These are phyloP conservation scores for Hemicentrotus pulcherrimus DNA, from an alignment of 35 echinoderm and acorn worm genomes.

Conservation along the genomic window DNA sequence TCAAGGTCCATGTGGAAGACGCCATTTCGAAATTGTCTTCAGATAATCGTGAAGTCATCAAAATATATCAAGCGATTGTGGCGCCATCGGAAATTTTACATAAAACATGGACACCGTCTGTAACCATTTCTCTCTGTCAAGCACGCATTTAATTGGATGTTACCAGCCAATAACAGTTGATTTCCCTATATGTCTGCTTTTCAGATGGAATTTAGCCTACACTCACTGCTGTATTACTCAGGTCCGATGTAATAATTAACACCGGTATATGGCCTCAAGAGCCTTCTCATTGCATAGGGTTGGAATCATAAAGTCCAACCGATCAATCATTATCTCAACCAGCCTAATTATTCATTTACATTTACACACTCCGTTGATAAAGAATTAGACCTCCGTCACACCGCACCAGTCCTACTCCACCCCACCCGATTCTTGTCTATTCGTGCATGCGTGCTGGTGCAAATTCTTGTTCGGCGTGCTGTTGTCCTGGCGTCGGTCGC, in stretches of 20 bases:
- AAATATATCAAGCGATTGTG: neutral
- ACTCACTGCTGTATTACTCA: too few relatives aligned
- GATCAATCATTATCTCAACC: neutral
- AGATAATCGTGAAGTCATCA: neutral
- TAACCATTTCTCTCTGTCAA: too few relatives aligned
- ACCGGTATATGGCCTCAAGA: neutral
- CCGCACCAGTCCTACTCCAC: too few relatives aligned
- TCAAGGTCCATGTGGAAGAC: conserved; percentile 76
- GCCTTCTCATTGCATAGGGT: neutral
- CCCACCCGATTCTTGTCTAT: too few relatives aligned
- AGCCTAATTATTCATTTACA: neutral
- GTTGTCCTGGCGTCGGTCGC: too few relatives aligned
- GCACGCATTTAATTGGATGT: too few relatives aligned
- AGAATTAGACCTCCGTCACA: neutral
- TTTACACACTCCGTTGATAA: conserved; percentile 19
- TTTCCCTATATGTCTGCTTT: neutral
- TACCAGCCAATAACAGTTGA: neutral
- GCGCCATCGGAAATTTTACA: neutral
- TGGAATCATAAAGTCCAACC: conserved; percentile 13
- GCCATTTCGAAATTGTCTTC: conserved; percentile 53
- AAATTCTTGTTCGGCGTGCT: too few relatives aligned
- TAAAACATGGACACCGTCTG: neutral
- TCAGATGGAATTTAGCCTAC: neutral
- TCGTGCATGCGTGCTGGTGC: too few relatives aligned
- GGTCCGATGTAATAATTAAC: neutral